A percentile compares a stretch with the other conserved stretches of the same genome.
phyloP scores from a whole-genome alignment of 2,888 invertebrate genomes.

The Asteroscopus sphinx region DNA sequence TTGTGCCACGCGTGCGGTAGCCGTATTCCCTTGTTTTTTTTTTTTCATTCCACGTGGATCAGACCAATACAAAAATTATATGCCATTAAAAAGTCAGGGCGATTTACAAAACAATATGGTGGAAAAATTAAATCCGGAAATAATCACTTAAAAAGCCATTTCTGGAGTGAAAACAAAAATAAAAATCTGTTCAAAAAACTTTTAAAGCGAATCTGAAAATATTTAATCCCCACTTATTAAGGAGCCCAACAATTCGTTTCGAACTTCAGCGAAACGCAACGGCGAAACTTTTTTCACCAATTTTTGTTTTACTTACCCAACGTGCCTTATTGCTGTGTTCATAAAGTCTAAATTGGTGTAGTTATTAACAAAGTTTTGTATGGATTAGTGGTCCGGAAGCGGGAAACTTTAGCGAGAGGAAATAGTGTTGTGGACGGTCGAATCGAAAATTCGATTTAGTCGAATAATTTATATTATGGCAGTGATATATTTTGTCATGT shows the following conservation, averaged over 20 bases:
- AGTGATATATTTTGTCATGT: constrained; percentile 36
- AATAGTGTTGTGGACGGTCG: constrained; percentile 49
- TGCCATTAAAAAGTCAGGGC: no score
- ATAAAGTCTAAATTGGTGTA: constrained; percentile 72
- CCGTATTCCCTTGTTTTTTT: no score
- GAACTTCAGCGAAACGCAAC: constrained; percentile 62
- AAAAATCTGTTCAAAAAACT: constrained; percentile 40
- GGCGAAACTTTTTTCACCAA: constrained; percentile 43
- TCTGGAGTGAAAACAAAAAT: constrained; percentile 5
- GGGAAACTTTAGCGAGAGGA: constrained; percentile 60
- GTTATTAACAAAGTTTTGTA: constrained; percentile 72
- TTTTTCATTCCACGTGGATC: no score
- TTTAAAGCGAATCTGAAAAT: constrained; percentile 53
- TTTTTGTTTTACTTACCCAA: constrained; percentile 42
- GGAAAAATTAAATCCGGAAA: constrained; percentile 16
- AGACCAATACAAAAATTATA: no score
- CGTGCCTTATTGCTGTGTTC: constrained; percentile 58
- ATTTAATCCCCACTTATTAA: constrained; percentile 68
- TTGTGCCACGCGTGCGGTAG: no score
- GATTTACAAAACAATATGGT: constrained; percentile 6
- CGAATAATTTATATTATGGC: constrained; percentile 34
- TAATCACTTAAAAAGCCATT: constrained; percentile 25
- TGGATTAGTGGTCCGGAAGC: constrained; percentile 74
- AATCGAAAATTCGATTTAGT: constrained; percentile 45
- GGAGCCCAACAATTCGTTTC: constrained; percentile 61